Percentiles rank a stretch among this genome's conserved stretches.
These are phyloP conservation scores for Epizoanthus illoricatus DNA, from an alignment of 92 coral and sea anemone species.

Conservation along the genomic window DNA sequence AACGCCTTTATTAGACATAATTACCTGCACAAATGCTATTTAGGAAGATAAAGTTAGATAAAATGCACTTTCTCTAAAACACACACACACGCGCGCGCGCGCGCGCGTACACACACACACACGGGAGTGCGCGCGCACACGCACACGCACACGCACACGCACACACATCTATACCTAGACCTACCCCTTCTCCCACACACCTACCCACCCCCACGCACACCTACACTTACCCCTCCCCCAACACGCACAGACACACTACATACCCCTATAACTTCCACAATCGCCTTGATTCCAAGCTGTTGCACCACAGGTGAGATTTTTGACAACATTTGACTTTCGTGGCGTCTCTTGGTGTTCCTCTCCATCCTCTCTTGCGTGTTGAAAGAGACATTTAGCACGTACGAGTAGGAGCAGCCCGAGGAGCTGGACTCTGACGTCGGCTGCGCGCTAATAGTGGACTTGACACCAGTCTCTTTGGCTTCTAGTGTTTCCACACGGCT, in stretches of 20 bases:
- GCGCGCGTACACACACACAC: too few species aligned
- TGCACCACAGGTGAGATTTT: conserved; percentile 80
- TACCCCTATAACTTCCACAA: conserved; percentile 90
- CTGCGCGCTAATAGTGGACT: conserved; percentile 45
- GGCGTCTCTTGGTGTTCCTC: conserved; percentile 75
- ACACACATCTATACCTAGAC: too few species aligned
- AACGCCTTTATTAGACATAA: too few species aligned
- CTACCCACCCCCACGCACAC: background rate
- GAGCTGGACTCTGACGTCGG: conserved; percentile 50
- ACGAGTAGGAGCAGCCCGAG: conserved; percentile 19
- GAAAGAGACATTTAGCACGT: conserved; percentile 82
- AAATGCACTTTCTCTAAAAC: too few species aligned
- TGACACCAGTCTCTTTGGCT: conserved; percentile 49
- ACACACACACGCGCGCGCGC: too few species aligned
- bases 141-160: background rate
- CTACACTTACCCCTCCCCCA: background rate
- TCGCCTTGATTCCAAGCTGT: conserved; percentile 70
- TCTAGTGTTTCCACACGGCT: conserved; percentile 69
- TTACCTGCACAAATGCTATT: too few species aligned
- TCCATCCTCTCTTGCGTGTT: conserved; percentile 77
- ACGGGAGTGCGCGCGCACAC: background rate
- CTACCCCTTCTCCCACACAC: background rate
- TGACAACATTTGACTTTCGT: conserved; percentile 87
- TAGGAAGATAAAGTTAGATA: too few species aligned
- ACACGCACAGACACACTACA: conserved; percentile 4